Evolutionary conservation across 2,797 vertebrate genomes (phyloP).

Genomic region (Sarcoramphus papa): DNA sequence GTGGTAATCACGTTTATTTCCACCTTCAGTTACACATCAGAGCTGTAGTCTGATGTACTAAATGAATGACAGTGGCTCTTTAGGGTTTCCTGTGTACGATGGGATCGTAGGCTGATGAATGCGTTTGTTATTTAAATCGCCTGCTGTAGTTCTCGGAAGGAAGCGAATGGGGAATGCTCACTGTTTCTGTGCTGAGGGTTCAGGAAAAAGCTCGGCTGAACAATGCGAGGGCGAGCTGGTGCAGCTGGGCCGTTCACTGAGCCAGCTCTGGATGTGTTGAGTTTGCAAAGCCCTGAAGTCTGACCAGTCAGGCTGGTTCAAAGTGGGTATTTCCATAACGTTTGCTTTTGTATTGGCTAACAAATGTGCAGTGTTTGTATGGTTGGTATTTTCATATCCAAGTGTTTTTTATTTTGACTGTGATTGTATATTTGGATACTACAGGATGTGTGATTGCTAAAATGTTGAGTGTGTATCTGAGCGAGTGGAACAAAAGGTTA

Average conservation of each 20-base stretch:
- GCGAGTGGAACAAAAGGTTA: conserved; percentile 51
- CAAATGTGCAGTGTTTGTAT: conserved; percentile 67
- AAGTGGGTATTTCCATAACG: conserved; percentile 6
- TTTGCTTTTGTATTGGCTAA: conserved; percentile 73
- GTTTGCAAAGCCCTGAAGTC: conserved; percentile 16
- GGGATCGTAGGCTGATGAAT: background rate
- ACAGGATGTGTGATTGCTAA: conserved; percentile 49
- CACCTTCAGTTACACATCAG: background rate
- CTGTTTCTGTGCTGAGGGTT: background rate
- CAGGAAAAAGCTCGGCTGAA: background rate
- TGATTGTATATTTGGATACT: conserved; percentile 59
- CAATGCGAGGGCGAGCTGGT: background rate
- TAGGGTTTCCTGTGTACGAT: fast-evolving
- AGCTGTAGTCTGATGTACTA: background rate
- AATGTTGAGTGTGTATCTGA: conserved; percentile 21
- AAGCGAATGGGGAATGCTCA: background rate
- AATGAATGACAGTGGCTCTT: background rate
- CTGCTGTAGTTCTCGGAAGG: background rate
- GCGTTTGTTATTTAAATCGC: background rate
- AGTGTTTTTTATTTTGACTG: conserved; percentile 58
- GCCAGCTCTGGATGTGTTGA: background rate
- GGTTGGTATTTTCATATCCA: conserved; percentile 50
- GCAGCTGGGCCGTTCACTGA: fast-evolving
- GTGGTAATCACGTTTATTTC: background rate
- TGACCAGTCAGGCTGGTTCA: conserved; percentile 7